A percentile compares a stretch with the other conserved stretches of the same genome.
These are phyloP conservation scores for Notothenia coriiceps DNA, from an alignment of 2,113 vertebrate genomes.

Conservation along the genomic window DNA sequence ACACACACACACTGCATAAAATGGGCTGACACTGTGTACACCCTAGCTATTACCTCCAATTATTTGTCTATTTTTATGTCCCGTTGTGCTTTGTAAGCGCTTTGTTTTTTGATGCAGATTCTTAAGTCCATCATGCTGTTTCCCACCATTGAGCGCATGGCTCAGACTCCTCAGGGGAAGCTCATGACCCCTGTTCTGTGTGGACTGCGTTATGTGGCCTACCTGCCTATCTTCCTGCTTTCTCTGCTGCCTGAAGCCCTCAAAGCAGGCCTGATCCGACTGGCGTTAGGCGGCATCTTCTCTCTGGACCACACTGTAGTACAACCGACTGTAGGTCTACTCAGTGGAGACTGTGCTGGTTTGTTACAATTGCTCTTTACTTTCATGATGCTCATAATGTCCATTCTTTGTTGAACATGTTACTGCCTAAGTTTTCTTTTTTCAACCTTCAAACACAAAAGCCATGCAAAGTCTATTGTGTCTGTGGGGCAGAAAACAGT, in stretches of 20 bases:
- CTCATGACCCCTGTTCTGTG: conserved; percentile 91
- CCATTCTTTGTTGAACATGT: not conserved
- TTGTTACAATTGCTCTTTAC: conserved; percentile 53
- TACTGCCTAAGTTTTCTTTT: too few species aligned
- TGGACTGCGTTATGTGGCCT: conserved; percentile 88
- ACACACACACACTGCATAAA: too few species aligned
- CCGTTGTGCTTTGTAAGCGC: not conserved
- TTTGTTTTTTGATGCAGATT: conserved; percentile 79
- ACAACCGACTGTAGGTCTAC: conserved; percentile 78
- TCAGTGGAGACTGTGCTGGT: conserved; percentile 92
- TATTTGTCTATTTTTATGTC: not conserved
- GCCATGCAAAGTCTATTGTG: too few species aligned
- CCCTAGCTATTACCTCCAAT: not conserved
- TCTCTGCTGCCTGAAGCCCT: conserved; percentile 88
- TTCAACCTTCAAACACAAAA: too few species aligned
- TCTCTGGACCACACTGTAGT: conserved; percentile 75
- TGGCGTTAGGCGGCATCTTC: conserved; percentile 73
- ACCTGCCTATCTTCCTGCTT: conserved; percentile 88
- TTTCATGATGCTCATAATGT: not conserved
- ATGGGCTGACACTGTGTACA: too few species aligned
- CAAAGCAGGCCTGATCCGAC: conserved; percentile 83
- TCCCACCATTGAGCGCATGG: conserved; percentile 95
- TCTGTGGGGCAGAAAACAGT: too few species aligned
- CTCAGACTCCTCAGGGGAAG: conserved; percentile 90
- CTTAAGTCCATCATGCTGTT: conserved; percentile 92